Evolutionary conservation across 2,888 invertebrate species (phyloP), one percentile per base, ranked within the genome.

Genomic region (Trisateles emortualis): DNA sequence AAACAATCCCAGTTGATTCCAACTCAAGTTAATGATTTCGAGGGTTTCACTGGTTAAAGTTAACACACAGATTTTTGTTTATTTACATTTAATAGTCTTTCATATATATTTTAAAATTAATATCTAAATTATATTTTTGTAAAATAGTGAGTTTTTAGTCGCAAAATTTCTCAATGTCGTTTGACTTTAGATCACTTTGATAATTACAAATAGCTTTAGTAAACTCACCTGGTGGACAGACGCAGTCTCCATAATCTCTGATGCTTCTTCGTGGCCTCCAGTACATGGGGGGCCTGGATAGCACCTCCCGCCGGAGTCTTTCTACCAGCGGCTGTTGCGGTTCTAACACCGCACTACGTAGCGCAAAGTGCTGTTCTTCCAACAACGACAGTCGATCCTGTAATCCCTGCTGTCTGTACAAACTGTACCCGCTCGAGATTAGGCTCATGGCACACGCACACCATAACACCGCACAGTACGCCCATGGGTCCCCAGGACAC

Each of bases 141-240:
- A n/a, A n/a, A n/a, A n/a, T n/a, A n/a, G n/a, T n/a, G n/a, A n/a
- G n/a, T n/a, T n/a, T n/a, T n/a, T n/a, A n/a, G n/a, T n/a, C n/a
- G n/a, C n/a, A n/a, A n/a, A n/a, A n/a, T n/a, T n/a, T n/a, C n/a
- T n/a, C n/a, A n/a, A n/a, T n/a, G n/a, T n/a, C n/a, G n/a, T n/a
- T n/a, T n/a, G n/a, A n/a, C n/a, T n/a, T n/a, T n/a, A n/a, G n/a
- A n/a, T n/a, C n/a, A n/a, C n/a, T n/a, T n/a, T n/a, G n/a, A n/a
- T n/a, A n/a, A n/a, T n/a, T n/a, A n/a, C 3, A 36, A 19, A 3
- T 6, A 19, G n/a, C n/a, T 19, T 17, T 2, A 14, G 14, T 29
- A 39, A 9, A 68, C 82, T 73, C 59, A 95, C 96, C 96, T 95
- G 95, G 93, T 84, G 95, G 95, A 93, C 96, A 96, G 71, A 93